Conservation (phyloP, 2,113 vertebrate species). For the Acanthochromis polyacanthus region DNA sequence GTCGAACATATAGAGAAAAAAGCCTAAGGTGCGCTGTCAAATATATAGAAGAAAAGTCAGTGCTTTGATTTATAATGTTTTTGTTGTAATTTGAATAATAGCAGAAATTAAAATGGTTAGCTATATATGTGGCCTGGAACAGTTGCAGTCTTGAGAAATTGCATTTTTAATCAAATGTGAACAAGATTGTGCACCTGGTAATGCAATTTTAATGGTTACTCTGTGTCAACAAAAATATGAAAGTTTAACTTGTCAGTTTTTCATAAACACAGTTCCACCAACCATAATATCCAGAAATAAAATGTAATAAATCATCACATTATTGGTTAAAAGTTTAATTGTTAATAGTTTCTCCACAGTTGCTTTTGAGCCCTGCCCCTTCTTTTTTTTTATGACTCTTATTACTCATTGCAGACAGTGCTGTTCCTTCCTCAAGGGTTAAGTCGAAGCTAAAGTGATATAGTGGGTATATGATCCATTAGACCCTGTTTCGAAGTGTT, state of each 20-base stretch:
- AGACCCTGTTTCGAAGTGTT: conserved; percentile 54
- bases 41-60: neutral
- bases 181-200: no score
- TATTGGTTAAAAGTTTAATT: no score
- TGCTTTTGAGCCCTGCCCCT: neutral
- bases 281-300: no score
- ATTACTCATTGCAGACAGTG: conserved; percentile 15
- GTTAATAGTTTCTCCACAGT: neutral
- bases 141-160: no score
- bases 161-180: no score
- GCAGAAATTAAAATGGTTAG: neutral
- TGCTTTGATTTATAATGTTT: conserved; percentile 15
- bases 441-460: conserved; percentile 38
- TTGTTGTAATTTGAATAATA: neutral
- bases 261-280: no score
- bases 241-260: no score
- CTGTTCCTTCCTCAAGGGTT: conserved; percentile 21
- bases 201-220: no score
- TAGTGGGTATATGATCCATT: conserved; percentile 57
- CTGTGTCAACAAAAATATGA: no score
- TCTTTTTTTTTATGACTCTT: conserved; percentile 15
- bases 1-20: conserved; percentile 4
- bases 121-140: no score
- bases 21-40: neutral
- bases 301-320: no score